Evolutionary conservation across 2,888 invertebrate genomes (phyloP).

Genomic region (Macrosiphum euphorbiae): DNA sequence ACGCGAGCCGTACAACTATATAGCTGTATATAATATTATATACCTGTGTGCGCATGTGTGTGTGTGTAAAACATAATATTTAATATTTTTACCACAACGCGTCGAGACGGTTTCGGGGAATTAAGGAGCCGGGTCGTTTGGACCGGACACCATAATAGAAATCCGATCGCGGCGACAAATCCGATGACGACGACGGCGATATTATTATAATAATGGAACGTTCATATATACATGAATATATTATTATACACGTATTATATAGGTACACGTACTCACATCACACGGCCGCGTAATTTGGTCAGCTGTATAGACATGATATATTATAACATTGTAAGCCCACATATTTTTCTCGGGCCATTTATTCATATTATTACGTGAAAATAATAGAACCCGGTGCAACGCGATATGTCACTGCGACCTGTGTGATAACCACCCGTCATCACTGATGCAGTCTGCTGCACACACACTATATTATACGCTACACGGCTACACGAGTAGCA

Average conservation of each 20-base stretch:
- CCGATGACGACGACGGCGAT: background rate
- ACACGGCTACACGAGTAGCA: background rate
- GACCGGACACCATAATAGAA: conserved; percentile 43
- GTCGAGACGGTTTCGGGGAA: conserved; percentile 27
- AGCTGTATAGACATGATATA: background rate
- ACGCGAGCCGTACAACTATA: background rate
- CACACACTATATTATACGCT: background rate
- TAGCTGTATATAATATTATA: background rate
- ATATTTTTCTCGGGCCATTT: background rate
- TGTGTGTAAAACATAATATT: background rate
- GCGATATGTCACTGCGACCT: background rate
- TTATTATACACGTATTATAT: background rate
- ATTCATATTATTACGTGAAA: background rate
- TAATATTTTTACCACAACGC: background rate
- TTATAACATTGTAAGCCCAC: background rate
- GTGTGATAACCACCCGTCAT: background rate
- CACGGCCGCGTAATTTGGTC: conserved; percentile 46
- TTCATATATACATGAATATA: background rate
- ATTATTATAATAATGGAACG: conserved; percentile 9
- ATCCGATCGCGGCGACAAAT: conserved; percentile 56
- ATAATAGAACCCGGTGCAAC: background rate
- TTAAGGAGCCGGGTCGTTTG: background rate
- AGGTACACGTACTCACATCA: background rate
- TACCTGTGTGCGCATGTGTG: background rate
- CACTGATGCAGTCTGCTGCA: background rate